Evolutionary conservation across 1,140 invertebrate genomes (phyloP).

Genomic region (Drosophila hydei): DNA sequence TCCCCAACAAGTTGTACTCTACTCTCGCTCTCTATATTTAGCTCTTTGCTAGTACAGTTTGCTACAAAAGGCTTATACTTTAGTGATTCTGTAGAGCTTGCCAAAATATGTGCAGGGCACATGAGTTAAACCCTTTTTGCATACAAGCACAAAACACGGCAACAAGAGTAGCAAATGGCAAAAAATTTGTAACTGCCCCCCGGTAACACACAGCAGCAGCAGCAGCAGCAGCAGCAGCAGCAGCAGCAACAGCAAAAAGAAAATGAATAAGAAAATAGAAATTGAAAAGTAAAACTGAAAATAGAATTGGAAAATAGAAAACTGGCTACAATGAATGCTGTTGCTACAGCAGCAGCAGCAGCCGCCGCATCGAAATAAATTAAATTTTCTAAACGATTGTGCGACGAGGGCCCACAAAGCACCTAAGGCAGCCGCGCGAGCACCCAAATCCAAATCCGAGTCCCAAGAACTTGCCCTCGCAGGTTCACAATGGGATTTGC

Average conservation of each 20-base stretch:
- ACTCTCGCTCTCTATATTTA: no score
- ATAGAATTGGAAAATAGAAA: conserved; percentile 77
- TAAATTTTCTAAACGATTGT: conserved; percentile 82
- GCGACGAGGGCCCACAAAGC: conserved; percentile 31
- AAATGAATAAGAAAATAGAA: conserved; percentile 34
- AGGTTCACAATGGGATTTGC: conserved; percentile 81
- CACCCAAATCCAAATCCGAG: conserved; percentile 18
- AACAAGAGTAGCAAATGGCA: conserved; percentile 58
- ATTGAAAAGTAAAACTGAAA: conserved; percentile 56
- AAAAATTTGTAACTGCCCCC: conserved; percentile 63
- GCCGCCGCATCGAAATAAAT: conserved; percentile 64
- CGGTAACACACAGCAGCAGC: conserved; percentile 52
- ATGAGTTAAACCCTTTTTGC: conserved; percentile 59
- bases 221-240: conserved; percentile 23
- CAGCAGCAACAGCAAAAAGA: not conserved
- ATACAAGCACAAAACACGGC: conserved; percentile 46
- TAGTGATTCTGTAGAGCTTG: conserved; percentile 16
- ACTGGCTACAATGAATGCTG: conserved; percentile 54
- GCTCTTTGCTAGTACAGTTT: conserved; percentile 34
- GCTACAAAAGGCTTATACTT: conserved; percentile 22
- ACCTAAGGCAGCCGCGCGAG: conserved; percentile 48
- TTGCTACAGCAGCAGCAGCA: not conserved
- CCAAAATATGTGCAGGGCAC: conserved; percentile 28
- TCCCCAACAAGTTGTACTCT: not conserved
- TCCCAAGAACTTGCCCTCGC: conserved; percentile 37